Evolutionary conservation across 2,113 vertebrate genomes (phyloP).

Genomic region (Lanius collurio): DNA sequence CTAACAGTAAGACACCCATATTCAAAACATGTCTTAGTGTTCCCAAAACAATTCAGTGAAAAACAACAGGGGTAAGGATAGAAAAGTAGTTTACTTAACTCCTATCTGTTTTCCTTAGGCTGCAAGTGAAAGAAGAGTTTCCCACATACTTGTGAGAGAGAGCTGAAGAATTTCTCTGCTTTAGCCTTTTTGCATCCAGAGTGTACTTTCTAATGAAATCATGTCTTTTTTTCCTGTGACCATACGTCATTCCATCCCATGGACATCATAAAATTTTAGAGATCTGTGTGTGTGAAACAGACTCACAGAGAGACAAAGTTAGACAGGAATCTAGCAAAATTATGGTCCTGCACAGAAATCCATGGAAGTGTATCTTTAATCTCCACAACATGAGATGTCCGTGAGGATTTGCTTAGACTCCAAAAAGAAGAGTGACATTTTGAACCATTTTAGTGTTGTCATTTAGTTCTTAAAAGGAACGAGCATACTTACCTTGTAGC

Average conservation of each 20-base stretch:
- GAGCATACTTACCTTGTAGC: neutral
- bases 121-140: too few relatives aligned
- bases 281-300: neutral
- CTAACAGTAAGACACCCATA: too few relatives aligned
- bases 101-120: too few relatives aligned
- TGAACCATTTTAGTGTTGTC: neutral
- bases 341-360: neutral
- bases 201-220: neutral
- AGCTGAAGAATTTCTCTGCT: too few relatives aligned
- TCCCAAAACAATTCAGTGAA: too few relatives aligned
- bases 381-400: neutral
- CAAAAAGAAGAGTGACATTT: neutral
- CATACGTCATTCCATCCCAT: neutral
- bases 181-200: neutral
- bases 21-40: too few relatives aligned
- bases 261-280: neutral
- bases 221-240: neutral
- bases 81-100: too few relatives aligned
- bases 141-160: too few relatives aligned
- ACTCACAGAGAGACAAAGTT: neutral
- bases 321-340: neutral
- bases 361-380: neutral
- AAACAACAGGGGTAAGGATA: too few relatives aligned
- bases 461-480: neutral
- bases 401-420: neutral